Conservation (phyloP, 2,113 vertebrate species). For the Colaptes auratus region DNA sequence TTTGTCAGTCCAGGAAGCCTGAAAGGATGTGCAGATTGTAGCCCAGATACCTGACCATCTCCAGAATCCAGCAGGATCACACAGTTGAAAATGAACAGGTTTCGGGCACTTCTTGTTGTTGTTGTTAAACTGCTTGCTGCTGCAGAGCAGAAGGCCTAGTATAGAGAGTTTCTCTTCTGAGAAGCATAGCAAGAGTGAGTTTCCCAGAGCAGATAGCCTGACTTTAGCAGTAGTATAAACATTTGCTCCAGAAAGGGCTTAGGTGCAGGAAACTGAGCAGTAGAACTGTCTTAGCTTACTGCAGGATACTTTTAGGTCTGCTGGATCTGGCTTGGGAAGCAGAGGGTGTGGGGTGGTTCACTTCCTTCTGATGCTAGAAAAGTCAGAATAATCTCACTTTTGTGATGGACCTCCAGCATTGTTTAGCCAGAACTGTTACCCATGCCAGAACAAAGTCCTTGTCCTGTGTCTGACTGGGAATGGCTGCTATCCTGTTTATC, state of each 20-base stretch:
- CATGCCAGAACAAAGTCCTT: not conserved
- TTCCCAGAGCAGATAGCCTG: not conserved
- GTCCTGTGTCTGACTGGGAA: not conserved
- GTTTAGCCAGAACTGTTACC: not conserved
- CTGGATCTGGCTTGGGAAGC: not conserved
- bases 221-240: not conserved
- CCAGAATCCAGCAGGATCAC: not conserved
- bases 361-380: slow-evolving; percentile 23
- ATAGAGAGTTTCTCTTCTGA: not conserved
- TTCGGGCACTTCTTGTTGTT: not conserved
- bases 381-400: not conserved
- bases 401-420: not conserved
- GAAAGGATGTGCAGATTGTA: not conserved
- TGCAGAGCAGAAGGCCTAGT: not conserved
- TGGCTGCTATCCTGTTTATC: slow-evolving; percentile 5
- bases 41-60: not conserved
- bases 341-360: not conserved
- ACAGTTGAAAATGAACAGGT: not conserved
- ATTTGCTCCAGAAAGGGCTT: not conserved
- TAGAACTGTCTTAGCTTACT: not conserved
- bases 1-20: not conserved
- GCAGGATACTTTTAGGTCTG: not conserved
- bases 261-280: not conserved
- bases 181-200: not conserved
- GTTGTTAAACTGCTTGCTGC: not conserved